These are phyloP conservation scores for Puffinus mauretanicus DNA, from an alignment of 2,113 vertebrate species.

Conservation along the genomic window DNA sequence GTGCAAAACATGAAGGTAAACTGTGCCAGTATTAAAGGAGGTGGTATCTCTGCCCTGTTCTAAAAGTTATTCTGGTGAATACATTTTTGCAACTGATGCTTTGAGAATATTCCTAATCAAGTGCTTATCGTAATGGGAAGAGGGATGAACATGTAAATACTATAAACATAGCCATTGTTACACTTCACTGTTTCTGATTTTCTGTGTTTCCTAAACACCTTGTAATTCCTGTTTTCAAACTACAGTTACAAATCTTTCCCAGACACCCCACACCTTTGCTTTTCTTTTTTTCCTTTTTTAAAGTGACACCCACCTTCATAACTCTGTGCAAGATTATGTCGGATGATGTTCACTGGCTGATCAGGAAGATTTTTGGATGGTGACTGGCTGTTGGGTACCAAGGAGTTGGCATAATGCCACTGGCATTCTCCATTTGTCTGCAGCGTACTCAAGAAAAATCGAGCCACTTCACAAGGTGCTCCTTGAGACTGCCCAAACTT, in stretches of 20 bases:
- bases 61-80: not conserved
- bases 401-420: conserved; percentile 79
- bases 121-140: not conserved
- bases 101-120: not conserved
- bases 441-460: conserved; percentile 80
- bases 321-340: conserved; percentile 69
- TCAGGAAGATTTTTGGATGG: conserved; percentile 70
- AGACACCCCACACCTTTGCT: not conserved
- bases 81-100: not conserved
- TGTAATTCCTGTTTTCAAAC: not conserved
- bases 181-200: not conserved
- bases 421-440: conserved; percentile 78
- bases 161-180: not conserved
- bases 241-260: not conserved
- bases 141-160: not conserved
- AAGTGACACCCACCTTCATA: conserved; percentile 80
- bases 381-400: conserved; percentile 67
- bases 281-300: not conserved
- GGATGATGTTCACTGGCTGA: conserved; percentile 62
- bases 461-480: conserved; percentile 77
- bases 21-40: not conserved
- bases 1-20: not conserved
- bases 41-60: not conserved
- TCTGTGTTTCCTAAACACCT: not conserved
- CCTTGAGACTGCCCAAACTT: conserved; percentile 75